Evolutionary conservation across 1,140 invertebrate species (phyloP), one percentile per base, ranked within the genome.

Genomic region (Achroia grisella): DNA sequence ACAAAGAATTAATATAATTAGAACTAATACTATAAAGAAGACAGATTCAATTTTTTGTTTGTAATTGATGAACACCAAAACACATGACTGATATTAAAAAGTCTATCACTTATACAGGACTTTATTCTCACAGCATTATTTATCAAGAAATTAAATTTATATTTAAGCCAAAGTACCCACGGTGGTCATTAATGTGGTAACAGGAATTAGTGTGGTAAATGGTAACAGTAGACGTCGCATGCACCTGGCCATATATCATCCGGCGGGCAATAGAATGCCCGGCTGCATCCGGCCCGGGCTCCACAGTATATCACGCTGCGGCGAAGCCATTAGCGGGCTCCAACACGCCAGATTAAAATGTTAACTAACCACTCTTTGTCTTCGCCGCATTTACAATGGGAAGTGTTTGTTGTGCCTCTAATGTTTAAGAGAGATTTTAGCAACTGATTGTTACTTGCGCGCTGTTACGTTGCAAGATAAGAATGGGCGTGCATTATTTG

Each of bases 341-440:
- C 59, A 57, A 62, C 64, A 60, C 54, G 51, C 62, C 17, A 56
- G 63, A 73, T 73, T 73, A 73, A 73, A 73, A 70, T 70, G 65
- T 67, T 67, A 69, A 72, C 62, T 59, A 66, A 52, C 58, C 56
- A 51, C 49, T 48, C 58, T 64, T 71, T 64, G 61, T 67, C 63
- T 67, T 67, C 48, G 46, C 48, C 44, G 43, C 56, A 48, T 58
- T 62, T 23, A 23, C 17, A 23, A 23, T 59, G 52, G 48, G 51
- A 55, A 58, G 41, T 32, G 48, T 52, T 62, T 52, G 51, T 23
- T 23, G 17, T 54, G 41, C 29, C 33, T 46, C 48, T 52, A 55
- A 60, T 60, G 56, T 48, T 60, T 41, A 23, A 23, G 17, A 39
- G 46, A 45, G 52, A 58, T 58, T 41, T 54, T 33, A 33, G 30